Evolutionary conservation across 2,797 vertebrate species (phyloP).

Genomic region (Oophaga sylvatica): DNA sequence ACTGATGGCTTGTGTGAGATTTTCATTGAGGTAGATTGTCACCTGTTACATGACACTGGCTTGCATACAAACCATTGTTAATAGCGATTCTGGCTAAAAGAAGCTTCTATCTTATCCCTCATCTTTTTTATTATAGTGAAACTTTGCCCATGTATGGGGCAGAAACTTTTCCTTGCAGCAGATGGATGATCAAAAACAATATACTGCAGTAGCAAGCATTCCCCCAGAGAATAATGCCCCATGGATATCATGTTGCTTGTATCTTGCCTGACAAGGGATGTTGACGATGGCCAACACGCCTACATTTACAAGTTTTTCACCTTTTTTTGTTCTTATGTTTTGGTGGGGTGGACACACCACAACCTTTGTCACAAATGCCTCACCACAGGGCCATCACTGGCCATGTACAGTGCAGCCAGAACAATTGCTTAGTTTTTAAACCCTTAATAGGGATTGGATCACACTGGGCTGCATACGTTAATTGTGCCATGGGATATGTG

Average conservation of each 20-base stretch:
- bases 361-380: background rate
- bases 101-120: background rate
- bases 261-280: background rate
- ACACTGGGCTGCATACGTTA: no score
- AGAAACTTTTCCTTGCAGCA: background rate
- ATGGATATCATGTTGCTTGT: background rate
- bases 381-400: background rate
- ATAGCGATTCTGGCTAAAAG: background rate
- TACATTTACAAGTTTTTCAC: background rate
- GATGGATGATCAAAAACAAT: background rate
- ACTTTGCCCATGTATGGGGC: background rate
- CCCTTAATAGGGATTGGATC: no score
- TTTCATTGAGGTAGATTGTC: background rate
- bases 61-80: background rate
- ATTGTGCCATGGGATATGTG: no score
- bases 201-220: background rate
- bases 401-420: background rate
- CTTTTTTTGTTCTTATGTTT: no score
- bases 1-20: background rate
- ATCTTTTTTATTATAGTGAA: background rate
- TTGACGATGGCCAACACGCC: background rate
- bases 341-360: background rate
- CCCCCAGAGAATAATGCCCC: no score
- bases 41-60: background rate
- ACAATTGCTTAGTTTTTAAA: no score